These are phyloP conservation scores for Agrilus cyanescens DNA, from an alignment of 2,888 invertebrate species.

Conservation along the genomic window DNA sequence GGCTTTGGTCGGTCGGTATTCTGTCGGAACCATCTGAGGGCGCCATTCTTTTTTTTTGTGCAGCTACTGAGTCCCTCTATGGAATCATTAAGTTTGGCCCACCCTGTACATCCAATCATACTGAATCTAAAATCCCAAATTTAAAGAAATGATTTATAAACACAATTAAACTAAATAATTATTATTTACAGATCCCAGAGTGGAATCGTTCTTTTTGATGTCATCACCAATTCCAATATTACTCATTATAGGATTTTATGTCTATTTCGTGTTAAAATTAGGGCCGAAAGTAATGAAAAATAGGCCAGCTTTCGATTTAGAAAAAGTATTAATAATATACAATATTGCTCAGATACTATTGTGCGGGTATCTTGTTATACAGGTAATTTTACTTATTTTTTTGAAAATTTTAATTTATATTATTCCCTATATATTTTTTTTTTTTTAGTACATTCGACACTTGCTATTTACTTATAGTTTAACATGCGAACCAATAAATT, in stretches of 20 bases:
- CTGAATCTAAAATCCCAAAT: too few species aligned
- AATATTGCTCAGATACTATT: conserved; percentile 50
- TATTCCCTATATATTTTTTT: neutral
- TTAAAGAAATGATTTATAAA: too few species aligned
- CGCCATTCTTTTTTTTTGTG: too few species aligned
- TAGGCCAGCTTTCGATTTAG: conserved; percentile 47
- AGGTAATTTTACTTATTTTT: conserved; percentile 19
- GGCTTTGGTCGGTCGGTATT: too few species aligned
- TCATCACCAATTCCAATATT: conserved; percentile 36
- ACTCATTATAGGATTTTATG: conserved; percentile 40
- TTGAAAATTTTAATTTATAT: neutral
- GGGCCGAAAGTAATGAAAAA: conserved; percentile 56
- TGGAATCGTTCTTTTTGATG: conserved; percentile 42
- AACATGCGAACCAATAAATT: conserved; percentile 61
- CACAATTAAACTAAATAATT: neutral
- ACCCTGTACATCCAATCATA: too few species aligned
- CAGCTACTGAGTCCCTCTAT: too few species aligned
- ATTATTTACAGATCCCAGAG: conserved; percentile 45
- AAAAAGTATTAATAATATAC: conserved; percentile 47
- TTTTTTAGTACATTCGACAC: conserved; percentile 9
- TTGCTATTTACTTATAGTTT: conserved; percentile 13
- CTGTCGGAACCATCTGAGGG: too few species aligned
- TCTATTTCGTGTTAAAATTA: conserved; percentile 43
- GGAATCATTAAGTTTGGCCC: too few species aligned
- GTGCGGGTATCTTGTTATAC: conserved; percentile 22